Percentiles rank a stretch among this genome's conserved stretches.
These are phyloP conservation scores for pig (Sus scrofa) DNA, from an alignment of 2,113 vertebrate genomes.

Conservation along the genomic window T2T-Sscrofa CM000819.6:34190001-34190500, in stretches of 20 bases:
- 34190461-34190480: neutral
- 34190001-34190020: neutral
- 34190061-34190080: neutral
- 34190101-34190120: neutral
- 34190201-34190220: neutral
- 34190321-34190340: neutral
- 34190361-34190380: neutral
- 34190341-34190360: neutral
- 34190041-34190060: neutral
- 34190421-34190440: conserved; percentile 27
- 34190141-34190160: conserved; percentile 46
- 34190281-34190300: neutral
- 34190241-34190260: neutral
- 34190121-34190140: neutral
- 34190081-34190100: neutral
- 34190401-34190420: neutral
- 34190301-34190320: neutral
- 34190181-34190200: neutral
- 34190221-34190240: neutral
- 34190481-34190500: neutral
- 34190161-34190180: neutral
- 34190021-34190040: neutral
- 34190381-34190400: neutral
- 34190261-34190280: neutral
- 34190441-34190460: neutral